These are phyloP conservation scores for Lepus timidus DNA, from an alignment of 2,113 vertebrate genomes.

Conservation along the genomic window DNA sequence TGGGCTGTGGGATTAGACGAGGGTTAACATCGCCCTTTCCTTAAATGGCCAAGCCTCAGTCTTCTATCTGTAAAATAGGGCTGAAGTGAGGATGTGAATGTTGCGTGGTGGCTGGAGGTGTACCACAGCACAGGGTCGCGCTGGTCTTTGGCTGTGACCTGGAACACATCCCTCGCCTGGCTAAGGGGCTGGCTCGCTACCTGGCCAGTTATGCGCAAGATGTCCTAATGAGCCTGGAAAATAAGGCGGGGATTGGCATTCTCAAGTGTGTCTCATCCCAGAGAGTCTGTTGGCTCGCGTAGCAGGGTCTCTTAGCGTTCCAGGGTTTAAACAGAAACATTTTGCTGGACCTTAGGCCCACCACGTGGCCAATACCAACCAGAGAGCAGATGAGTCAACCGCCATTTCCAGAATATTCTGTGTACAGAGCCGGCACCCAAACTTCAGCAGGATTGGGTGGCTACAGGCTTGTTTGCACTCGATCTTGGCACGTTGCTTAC, in stretches of 20 bases:
- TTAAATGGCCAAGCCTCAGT: neutral
- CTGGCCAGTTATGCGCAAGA: neutral
- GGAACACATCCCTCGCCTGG: neutral
- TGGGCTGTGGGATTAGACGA: neutral
- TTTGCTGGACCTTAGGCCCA: neutral
- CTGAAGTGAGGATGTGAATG: neutral
- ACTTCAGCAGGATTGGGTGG: neutral
- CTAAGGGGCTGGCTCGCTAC: neutral
- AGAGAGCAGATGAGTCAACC: neutral
- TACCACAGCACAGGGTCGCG: neutral
- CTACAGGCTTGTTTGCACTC: neutral
- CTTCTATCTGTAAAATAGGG: neutral
- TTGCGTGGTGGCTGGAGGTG: neutral
- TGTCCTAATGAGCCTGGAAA: neutral
- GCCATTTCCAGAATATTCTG: neutral
- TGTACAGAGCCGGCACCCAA: neutral
- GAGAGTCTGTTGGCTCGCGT: neutral
- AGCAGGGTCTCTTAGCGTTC: neutral
- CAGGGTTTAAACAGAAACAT: neutral
- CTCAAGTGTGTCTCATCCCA: neutral
- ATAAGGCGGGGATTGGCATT: neutral
- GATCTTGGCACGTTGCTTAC: neutral
- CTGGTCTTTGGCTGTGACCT: neutral
- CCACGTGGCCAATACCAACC: neutral
- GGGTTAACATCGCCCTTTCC: neutral